These are phyloP conservation scores for Melanotaenia maccullochi DNA, from an alignment of 2,797 vertebrate species.

Conservation along the genomic window DNA sequence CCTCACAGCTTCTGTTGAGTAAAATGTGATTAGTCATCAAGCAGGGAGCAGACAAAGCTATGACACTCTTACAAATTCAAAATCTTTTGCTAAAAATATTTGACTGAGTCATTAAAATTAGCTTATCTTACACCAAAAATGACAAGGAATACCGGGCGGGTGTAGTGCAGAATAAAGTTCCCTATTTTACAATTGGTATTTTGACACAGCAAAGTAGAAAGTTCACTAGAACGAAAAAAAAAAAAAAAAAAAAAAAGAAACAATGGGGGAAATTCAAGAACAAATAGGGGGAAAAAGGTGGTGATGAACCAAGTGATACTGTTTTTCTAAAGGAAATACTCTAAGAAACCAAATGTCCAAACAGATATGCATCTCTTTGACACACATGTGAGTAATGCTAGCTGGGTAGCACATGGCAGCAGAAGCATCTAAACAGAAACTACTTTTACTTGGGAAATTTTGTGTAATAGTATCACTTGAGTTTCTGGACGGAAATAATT, in stretches of 20 bases:
- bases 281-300: not conserved
- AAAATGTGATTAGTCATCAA: conserved; percentile 81
- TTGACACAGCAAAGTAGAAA: not conserved
- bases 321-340: too few species aligned
- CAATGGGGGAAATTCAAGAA: conserved; percentile 3
- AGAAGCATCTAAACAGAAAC: too few species aligned
- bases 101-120: conserved; percentile 23
- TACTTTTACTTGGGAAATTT: conserved; percentile 31
- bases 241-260: not conserved
- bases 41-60: conserved; percentile 44
- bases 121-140: conserved; percentile 16
- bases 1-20: conserved; percentile 63
- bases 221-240: not conserved
- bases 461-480: not conserved
- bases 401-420: not conserved
- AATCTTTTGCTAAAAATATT: conserved; percentile 14
- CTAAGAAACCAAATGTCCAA: too few species aligned
- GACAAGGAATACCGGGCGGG: not conserved
- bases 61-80: conserved; percentile 26
- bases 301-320: not conserved
- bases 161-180: not conserved
- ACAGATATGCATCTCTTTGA: too few species aligned
- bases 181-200: not conserved
- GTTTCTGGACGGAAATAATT: conserved; percentile 20
- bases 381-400: not conserved